Evolutionary conservation across 2,113 vertebrate genomes (phyloP).

Genomic region (Brevimyrus niger): DNA sequence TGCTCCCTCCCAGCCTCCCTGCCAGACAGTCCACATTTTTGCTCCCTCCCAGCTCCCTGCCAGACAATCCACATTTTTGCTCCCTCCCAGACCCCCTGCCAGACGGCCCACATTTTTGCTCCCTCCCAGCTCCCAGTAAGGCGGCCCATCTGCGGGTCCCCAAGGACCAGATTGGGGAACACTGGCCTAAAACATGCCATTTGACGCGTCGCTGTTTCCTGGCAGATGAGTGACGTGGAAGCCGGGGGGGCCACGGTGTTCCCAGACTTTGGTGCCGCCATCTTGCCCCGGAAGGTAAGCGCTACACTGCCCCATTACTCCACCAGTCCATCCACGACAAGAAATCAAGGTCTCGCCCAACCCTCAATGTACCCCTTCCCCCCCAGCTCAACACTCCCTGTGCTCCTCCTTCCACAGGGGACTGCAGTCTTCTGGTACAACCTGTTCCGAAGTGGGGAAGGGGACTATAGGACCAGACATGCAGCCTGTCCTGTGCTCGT

Average conservation of each 20-base stretch:
- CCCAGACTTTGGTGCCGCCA: conserved; percentile 87
- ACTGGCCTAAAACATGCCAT: not conserved
- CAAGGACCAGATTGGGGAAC: not conserved
- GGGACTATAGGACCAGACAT: conserved; percentile 90
- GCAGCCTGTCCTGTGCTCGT: conserved; percentile 94
- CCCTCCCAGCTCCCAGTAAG: no score
- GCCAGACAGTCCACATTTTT: no score
- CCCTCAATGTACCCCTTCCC: not conserved
- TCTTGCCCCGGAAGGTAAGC: conserved; percentile 84
- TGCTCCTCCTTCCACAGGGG: conserved; percentile 62
- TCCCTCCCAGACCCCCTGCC: no score
- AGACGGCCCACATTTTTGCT: no score
- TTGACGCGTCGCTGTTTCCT: conserved; percentile 15
- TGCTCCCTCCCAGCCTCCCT: no score
- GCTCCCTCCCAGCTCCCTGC: no score
- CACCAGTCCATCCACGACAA: not conserved
- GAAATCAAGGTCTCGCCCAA: not conserved
- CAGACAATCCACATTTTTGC: no score
- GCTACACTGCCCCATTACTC: not conserved
- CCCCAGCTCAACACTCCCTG: not conserved
- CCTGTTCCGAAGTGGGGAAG: conserved; percentile 85
- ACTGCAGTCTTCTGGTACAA: conserved; percentile 98
- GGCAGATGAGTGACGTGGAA: conserved; percentile 93
- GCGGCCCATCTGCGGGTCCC: not conserved
- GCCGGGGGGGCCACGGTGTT: conserved; percentile 95